These are phyloP conservation scores for Caenorhabditis afra DNA, from an alignment of 2,888 invertebrate genomes.

Conservation along the genomic window DNA sequence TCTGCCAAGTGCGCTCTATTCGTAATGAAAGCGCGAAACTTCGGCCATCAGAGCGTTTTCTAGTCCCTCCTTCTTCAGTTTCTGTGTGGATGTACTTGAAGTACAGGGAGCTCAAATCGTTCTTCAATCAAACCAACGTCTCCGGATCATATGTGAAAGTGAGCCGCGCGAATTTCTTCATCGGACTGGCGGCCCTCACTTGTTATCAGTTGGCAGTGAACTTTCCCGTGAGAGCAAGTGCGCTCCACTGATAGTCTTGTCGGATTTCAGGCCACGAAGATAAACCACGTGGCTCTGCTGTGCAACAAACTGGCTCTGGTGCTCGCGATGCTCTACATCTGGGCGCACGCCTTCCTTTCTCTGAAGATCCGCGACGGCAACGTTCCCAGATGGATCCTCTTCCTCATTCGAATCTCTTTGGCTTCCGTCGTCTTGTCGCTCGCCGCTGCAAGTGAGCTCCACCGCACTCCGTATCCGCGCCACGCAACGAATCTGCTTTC, in stretches of 20 bases:
- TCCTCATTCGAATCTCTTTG: slow-evolving; percentile 35
- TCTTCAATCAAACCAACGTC: slow-evolving; percentile 28
- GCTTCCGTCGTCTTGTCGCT: slow-evolving; percentile 42
- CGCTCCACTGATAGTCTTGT: background rate
- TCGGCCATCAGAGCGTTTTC: too few relatives aligned
- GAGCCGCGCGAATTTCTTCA: slow-evolving; percentile 21
- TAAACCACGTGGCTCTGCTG: slow-evolving; percentile 36
- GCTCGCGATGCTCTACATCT: slow-evolving; percentile 45
- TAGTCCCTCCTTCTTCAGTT: slow-evolving; percentile 24
- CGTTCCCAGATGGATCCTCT: slow-evolving; percentile 29
- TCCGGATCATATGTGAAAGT: slow-evolving; percentile 1
- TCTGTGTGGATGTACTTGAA: slow-evolving; percentile 58
- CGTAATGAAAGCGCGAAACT: background rate
- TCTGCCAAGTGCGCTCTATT: background rate
- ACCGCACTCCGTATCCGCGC: too few relatives aligned
- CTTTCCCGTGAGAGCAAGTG: slow-evolving; percentile 32
- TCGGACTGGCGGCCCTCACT: slow-evolving; percentile 42
- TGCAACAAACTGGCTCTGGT: slow-evolving; percentile 41
- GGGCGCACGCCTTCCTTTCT: slow-evolving; percentile 44
- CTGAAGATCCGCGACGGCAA: slow-evolving; percentile 39
- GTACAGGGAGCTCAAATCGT: slow-evolving; percentile 53
- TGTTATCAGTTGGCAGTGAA: slow-evolving; percentile 52
- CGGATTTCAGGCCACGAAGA: slow-evolving; percentile 42
- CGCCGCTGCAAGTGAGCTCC: slow-evolving; percentile 47
- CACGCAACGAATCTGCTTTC: background rate